Evolutionary conservation across 2,888 invertebrate genomes (phyloP).

Genomic region (Hirtodrosophila histrioides): DNA sequence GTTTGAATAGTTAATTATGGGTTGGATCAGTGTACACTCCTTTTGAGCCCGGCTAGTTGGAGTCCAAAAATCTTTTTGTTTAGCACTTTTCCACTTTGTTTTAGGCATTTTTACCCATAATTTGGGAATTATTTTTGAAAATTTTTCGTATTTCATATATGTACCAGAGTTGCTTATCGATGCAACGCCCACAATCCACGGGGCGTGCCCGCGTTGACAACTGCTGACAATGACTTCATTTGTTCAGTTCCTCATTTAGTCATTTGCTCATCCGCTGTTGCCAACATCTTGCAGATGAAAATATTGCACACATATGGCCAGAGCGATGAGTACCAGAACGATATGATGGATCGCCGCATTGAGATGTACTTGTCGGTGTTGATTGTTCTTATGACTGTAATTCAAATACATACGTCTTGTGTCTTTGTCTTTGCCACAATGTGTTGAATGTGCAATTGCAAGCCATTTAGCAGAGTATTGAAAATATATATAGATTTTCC

Average conservation of each 20-base stretch:
- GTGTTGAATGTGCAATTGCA: constrained; percentile 68
- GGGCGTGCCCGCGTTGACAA: constrained; percentile 73
- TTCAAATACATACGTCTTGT: constrained; percentile 34
- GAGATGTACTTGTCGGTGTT: constrained; percentile 50
- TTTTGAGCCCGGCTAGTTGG: constrained; percentile 49
- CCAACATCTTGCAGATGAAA: constrained; percentile 63
- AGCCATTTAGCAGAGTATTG: constrained; percentile 37
- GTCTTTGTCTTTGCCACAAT: constrained; percentile 65
- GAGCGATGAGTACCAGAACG: constrained; percentile 19
- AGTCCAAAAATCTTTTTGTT: constrained; percentile 38
- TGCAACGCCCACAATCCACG: constrained; percentile 21
- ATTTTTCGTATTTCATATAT: constrained; percentile 47
- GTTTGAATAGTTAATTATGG: constrained; percentile 80
- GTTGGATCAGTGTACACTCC: constrained; percentile 78
- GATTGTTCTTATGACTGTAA: constrained; percentile 50
- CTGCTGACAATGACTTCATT: constrained; percentile 78
- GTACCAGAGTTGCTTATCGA: constrained; percentile 29
- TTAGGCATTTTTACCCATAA: constrained; percentile 70
- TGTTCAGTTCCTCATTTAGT: constrained; percentile 41
- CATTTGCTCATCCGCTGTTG: neutral
- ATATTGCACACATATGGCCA: constrained; percentile 72
- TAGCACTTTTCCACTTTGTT: constrained; percentile 52
- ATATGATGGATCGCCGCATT: constrained; percentile 49
- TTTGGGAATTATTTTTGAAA: constrained; percentile 71
- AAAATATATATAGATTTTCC: constrained; percentile 45